Percentiles rank a stretch among this genome's conserved stretches.
Evolutionary conservation across 2,797 vertebrate genomes (phyloP).

Genomic region (Diplodus puntazzo): DNA sequence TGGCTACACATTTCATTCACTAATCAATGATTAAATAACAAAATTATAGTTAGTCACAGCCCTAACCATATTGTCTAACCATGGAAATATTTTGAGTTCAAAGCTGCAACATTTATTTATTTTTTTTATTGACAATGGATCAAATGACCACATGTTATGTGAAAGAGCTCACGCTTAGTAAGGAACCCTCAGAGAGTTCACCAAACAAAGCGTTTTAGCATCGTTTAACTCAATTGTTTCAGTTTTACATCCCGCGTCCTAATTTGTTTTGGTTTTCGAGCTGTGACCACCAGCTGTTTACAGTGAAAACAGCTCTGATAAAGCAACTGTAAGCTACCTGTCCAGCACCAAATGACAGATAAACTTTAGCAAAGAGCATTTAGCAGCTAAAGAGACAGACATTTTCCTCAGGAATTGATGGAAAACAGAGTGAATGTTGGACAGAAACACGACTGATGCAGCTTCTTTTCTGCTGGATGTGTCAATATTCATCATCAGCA

Average conservation of each 20-base stretch:
- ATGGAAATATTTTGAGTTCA: background rate
- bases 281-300: background rate
- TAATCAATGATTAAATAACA: too few species aligned
- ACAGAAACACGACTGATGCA: background rate
- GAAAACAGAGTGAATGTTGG: background rate
- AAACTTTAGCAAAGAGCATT: too few species aligned
- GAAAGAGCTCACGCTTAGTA: too few species aligned
- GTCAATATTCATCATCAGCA: background rate
- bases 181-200: background rate
- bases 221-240: background rate
- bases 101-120: background rate
- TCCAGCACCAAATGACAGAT: background rate
- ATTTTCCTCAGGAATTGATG: too few species aligned
- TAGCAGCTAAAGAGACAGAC: too few species aligned
- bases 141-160: background rate
- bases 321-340: background rate
- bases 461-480: background rate
- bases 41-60: too few species aligned
- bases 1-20: too few species aligned
- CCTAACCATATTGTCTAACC: too few species aligned
- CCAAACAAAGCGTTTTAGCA: background rate
- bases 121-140: too few species aligned
- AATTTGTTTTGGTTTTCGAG: background rate
- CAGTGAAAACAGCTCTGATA: background rate
- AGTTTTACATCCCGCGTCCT: background rate